These are phyloP conservation scores for Planiliza haematocheilus DNA, from an alignment of 2,113 vertebrate genomes.

Conservation along the genomic window DNA sequence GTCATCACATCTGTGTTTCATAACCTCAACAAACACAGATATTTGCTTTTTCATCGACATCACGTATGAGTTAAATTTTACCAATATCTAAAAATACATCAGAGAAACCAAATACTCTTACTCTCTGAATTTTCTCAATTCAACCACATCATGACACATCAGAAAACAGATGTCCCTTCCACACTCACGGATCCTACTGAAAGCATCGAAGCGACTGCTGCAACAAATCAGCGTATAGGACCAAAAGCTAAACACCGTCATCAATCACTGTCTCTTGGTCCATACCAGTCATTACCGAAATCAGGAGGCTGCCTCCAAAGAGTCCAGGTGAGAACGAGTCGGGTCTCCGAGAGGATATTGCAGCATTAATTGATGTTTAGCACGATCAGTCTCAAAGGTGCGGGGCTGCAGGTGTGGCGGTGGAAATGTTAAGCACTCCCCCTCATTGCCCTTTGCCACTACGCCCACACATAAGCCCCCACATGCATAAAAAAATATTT, in stretches of 20 bases:
- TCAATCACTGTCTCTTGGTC: slow-evolving; percentile 21
- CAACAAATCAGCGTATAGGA: not conserved
- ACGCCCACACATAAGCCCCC: not conserved
- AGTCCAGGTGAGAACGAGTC: slow-evolving; percentile 43
- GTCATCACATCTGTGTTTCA: too few relatives aligned
- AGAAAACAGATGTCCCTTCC: not conserved
- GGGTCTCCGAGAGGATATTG: slow-evolving; percentile 42
- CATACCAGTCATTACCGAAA: slow-evolving; percentile 23
- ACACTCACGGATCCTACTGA: too few relatives aligned
- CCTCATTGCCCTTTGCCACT: slow-evolving; percentile 36
- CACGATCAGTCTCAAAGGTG: slow-evolving; percentile 67
- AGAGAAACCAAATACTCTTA: slow-evolving; percentile 1
- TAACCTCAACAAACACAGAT: too few relatives aligned
- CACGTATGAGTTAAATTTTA: too few relatives aligned
- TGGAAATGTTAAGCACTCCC: slow-evolving; percentile 46
- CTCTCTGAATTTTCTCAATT: not conserved
- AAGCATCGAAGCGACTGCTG: too few relatives aligned
- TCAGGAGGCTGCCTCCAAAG: slow-evolving; percentile 38
- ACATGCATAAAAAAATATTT: slow-evolving; percentile 1
- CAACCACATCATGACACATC: not conserved
- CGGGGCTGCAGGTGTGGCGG: slow-evolving; percentile 59
- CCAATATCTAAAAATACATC: too few relatives aligned
- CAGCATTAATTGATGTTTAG: slow-evolving; percentile 73
- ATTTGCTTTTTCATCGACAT: too few relatives aligned
- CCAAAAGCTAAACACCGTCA: not conserved